Evolutionary conservation across 1,140 invertebrate genomes (phyloP), one percentile per base, ranked within the genome.

Genomic region (Sinella curviseta): DNA sequence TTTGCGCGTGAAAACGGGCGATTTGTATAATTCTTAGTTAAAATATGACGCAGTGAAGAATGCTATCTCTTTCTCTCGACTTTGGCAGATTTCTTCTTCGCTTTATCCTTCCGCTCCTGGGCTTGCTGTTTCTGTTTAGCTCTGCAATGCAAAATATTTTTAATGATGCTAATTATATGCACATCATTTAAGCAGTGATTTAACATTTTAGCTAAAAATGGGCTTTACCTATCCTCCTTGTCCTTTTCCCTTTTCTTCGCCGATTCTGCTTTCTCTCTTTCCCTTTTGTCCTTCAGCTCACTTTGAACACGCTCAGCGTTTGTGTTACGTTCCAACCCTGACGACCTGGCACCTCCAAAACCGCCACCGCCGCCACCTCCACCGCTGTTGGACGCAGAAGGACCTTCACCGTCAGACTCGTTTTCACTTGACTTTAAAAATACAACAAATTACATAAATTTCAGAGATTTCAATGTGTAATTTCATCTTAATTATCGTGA

Each of bases 211-310:
- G 20, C 20, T 14, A 60, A 54, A 65, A 54, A 57, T 3, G 36
- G 4, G 24, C 26, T 67, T 82, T 86, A 94, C 93, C 94, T 90
- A 85, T 95, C 94, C 84, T 95, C 94, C 87, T 93, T 94, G 83
- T 95, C 94, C 85, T 94, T 94, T 84, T 95, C 94, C 84, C 94
- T 95, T 82, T 96, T 96, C 81, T 91, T 92, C 79, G 92, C 91
- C 83, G 92, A 92, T 31, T 95, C 94, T 20, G 90, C 85, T 83
- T 93, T 92, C 1, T 93, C 91, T 84, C 92, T 91, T 84, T 95
- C 94, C 55, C 93, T 88, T 80, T 92, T 91, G 83, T 94, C 93
- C 84, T 90, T 91, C 79, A 94, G 92, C 65, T 93, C 90, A 65
- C 92, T 91, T 76, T 90, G 86, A 16, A 95, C 93, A 84, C 90